phyloP scores from a whole-genome alignment of 2,888 invertebrate species.

The Metellina segmentata region DNA sequence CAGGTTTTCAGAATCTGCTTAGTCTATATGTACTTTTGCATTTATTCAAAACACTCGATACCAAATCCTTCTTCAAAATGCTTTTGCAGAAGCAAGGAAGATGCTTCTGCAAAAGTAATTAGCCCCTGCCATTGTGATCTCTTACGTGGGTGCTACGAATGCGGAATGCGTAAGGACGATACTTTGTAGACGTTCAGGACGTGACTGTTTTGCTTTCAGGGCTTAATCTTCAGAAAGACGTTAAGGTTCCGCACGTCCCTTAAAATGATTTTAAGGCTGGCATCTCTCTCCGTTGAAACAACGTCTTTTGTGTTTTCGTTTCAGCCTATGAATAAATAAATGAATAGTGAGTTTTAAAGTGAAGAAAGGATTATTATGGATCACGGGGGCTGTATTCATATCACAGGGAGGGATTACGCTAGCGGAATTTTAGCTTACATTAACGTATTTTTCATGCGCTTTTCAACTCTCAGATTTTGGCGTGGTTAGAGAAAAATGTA shows the following conservation, averaged over 20 bases:
- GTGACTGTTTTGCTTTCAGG: conserved; percentile 53
- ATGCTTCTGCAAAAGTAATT: not conserved
- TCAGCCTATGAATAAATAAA: conserved; percentile 51
- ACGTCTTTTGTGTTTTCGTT: conserved; percentile 20
- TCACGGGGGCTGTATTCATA: conserved; percentile 11
- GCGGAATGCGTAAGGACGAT: not conserved
- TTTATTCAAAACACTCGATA: too few relatives aligned
- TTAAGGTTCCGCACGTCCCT: conserved; percentile 4
- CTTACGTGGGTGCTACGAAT: not conserved
- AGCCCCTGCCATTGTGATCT: not conserved
- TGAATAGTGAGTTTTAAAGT: conserved; percentile 25
- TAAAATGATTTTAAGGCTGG: conserved; percentile 51
- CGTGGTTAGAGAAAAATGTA: too few relatives aligned
- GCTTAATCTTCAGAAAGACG: conserved; percentile 38
- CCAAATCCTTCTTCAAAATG: too few relatives aligned
- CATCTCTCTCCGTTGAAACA: not conserved
- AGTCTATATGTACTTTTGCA: too few relatives aligned
- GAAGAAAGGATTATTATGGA: conserved; percentile 32
- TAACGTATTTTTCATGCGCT: not conserved
- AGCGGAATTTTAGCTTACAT: not conserved
- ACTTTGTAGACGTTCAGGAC: conserved; percentile 21
- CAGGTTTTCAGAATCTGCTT: too few relatives aligned
- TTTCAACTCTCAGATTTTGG: too few relatives aligned
- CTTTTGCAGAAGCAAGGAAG: too few relatives aligned
- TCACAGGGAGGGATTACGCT: not conserved